Conservation (phyloP, 1,140 invertebrate genomes). For the Ostrea denselamellosa region DNA sequence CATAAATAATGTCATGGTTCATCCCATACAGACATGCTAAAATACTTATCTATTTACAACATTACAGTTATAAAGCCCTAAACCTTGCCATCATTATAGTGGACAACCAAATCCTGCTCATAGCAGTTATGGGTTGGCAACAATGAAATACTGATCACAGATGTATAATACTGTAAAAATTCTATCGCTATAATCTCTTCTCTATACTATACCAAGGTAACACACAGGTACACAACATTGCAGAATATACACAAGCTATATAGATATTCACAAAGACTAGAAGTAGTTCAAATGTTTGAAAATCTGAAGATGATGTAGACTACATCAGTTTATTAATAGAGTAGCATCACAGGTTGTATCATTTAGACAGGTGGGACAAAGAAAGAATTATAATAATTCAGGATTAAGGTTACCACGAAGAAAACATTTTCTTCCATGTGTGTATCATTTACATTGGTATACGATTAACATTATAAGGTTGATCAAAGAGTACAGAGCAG, state of each 20-base stretch:
- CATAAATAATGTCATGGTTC: neutral
- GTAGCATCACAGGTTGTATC: too few species aligned
- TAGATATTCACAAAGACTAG: neutral
- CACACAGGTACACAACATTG: conserved; percentile 2
- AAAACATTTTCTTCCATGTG: too few species aligned
- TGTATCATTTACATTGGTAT: too few species aligned
- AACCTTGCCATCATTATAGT: neutral
- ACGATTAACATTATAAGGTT: neutral
- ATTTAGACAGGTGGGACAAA: too few species aligned
- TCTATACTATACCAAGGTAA: neutral
- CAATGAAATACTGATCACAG: conserved; percentile 3
- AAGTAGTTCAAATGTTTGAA: neutral
- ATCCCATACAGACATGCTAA: neutral
- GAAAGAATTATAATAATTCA: too few species aligned
- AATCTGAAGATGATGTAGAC: neutral
- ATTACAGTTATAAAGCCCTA: neutral
- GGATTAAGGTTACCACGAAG: too few species aligned
- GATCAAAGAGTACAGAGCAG: neutral
- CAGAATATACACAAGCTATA: neutral
- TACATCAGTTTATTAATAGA: neutral
- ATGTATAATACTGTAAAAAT: conserved; percentile 1
- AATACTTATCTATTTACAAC: neutral
- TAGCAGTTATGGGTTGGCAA: neutral
- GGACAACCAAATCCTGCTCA: neutral
- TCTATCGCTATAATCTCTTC: neutral